Conservation (phyloP, 2,888 invertebrate species). For the Nemotelus pantherinus region DNA sequence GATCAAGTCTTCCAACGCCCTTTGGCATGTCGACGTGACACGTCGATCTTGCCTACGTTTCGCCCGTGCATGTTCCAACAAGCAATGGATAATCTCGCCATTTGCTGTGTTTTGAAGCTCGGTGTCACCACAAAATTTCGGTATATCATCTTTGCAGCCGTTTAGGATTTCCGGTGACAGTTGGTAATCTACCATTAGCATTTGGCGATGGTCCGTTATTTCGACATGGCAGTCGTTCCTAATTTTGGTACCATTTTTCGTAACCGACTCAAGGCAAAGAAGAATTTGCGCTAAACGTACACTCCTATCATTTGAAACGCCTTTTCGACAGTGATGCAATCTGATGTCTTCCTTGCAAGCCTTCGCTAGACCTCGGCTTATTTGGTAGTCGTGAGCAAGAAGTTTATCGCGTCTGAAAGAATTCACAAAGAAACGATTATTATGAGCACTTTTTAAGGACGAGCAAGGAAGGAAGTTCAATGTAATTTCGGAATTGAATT, state of each 20-base stretch:
- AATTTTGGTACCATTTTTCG: constrained; percentile 77
- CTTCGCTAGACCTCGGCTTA: constrained; percentile 86
- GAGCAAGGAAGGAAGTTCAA: not conserved
- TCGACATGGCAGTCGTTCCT: constrained; percentile 84
- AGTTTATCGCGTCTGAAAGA: constrained; percentile 75
- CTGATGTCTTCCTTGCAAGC: constrained; percentile 92
- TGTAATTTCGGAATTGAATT: too few species aligned
- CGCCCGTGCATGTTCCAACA: constrained; percentile 87
- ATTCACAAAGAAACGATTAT: not conserved
- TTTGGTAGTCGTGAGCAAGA: constrained; percentile 89
- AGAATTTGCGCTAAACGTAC: constrained; percentile 89
- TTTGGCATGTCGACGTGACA: constrained; percentile 76
- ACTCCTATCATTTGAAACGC: constrained; percentile 82
- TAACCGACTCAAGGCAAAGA: constrained; percentile 86
- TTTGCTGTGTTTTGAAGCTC: constrained; percentile 68
- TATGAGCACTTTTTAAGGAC: not conserved
- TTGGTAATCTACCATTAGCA: constrained; percentile 92
- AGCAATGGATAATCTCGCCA: constrained; percentile 92
- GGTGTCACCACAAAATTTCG: constrained; percentile 76
- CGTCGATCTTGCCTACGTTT: constrained; percentile 70
- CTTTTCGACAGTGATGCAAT: constrained; percentile 83
- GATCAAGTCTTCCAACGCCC: constrained; percentile 81
- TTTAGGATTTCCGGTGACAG: constrained; percentile 92
- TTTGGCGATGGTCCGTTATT: constrained; percentile 89
- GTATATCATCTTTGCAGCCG: constrained; percentile 86